A percentile compares a stretch with the other conserved stretches of the same genome.
Conservation (phyloP, 2,797 vertebrate species). For the Limnodromus scolopaceus region DNA sequence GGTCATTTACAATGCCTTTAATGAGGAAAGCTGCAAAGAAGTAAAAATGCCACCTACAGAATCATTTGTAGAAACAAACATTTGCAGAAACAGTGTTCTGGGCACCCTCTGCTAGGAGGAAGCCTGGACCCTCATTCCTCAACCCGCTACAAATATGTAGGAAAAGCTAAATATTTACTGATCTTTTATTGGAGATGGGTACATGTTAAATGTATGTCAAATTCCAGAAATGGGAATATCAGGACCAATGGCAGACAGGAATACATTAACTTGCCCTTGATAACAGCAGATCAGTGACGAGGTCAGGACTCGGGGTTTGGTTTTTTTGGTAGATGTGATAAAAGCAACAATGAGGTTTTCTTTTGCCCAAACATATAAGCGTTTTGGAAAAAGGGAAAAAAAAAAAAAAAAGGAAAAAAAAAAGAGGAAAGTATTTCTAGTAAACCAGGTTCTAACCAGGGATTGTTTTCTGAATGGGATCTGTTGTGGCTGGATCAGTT, state of each 20-base stretch:
- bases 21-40: neutral
- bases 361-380: neutral
- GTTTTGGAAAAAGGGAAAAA: too few species aligned
- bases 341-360: neutral
- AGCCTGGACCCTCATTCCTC: neutral
- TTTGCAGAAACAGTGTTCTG: neutral
- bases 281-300: neutral
- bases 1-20: conserved; percentile 47
- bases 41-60: neutral
- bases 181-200: neutral
- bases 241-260: neutral
- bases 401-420: too few species aligned
- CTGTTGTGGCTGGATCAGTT: neutral
- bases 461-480: neutral
- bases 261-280: neutral
- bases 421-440: neutral
- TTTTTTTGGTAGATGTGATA: neutral
- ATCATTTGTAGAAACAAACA: neutral
- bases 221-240: neutral
- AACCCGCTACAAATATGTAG: neutral
- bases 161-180: neutral
- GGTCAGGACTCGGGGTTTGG: neutral
- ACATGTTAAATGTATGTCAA: neutral
- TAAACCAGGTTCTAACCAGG: neutral
- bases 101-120: neutral